A percentile compares a stretch with the other conserved stretches of the same genome.
phyloP scores from a whole-genome alignment of 2,113 vertebrate genomes.

The Tachuris rubrigastra region DNA sequence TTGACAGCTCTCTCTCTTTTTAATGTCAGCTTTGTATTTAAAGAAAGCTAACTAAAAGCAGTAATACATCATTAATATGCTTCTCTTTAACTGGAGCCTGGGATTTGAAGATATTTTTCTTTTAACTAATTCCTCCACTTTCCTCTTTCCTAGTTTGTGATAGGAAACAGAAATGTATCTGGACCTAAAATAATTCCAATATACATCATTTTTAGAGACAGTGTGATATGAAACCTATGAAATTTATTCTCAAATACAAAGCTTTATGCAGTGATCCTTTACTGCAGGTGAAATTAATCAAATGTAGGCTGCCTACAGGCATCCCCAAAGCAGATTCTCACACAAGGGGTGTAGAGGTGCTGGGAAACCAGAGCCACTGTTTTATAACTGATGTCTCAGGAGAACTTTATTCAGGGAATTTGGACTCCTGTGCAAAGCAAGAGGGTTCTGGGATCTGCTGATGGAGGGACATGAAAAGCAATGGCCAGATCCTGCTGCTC shows the following conservation, averaged over 20 bases:
- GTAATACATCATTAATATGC: not conserved
- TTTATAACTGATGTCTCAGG: not conserved
- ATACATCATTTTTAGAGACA: not conserved
- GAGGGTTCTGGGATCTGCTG: not conserved
- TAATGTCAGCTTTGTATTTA: not conserved
- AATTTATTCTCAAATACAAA: not conserved
- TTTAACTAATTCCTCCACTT: not conserved
- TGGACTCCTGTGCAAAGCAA: not conserved
- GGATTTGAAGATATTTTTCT: not conserved
- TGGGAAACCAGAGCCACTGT: not conserved
- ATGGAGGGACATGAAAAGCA: fast-evolving
- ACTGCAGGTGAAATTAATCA: not conserved
- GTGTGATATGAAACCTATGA: not conserved
- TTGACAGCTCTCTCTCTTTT: not conserved
- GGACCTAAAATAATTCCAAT: not conserved
- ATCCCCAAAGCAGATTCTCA: not conserved
- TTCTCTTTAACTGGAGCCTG: not conserved
- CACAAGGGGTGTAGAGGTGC: not conserved
- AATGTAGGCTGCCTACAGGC: not conserved
- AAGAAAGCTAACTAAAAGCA: not conserved
- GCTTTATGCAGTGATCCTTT: not conserved
- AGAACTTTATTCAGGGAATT: not conserved
- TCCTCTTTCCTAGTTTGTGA: not conserved
- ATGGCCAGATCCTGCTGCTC: fast-evolving
- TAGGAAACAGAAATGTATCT: not conserved